phyloP scores from a whole-genome alignment of 2,113 vertebrate species.

The Lycaon pictus region DNA sequence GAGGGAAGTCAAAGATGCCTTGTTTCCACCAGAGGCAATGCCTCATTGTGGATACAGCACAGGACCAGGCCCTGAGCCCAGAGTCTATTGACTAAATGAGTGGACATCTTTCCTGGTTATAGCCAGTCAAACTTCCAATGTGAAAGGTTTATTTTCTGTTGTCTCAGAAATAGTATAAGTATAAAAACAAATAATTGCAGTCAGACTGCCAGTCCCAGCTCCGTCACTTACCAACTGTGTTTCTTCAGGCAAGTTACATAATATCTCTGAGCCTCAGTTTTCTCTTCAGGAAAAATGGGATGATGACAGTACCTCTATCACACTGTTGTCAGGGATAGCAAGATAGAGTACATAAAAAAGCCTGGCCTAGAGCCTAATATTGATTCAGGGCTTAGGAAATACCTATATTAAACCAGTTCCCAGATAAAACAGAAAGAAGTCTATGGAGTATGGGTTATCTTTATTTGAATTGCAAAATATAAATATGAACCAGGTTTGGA shows the following conservation, averaged over 20 bases:
- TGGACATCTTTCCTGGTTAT: neutral
- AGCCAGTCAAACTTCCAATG: neutral
- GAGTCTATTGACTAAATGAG: neutral
- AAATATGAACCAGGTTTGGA: conserved; percentile 77
- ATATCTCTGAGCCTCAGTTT: conserved; percentile 32
- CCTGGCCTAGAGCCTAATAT: neutral
- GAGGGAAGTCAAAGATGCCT: neutral
- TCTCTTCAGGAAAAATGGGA: conserved; percentile 47
- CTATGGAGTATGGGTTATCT: conserved; percentile 61
- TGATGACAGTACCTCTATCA: neutral
- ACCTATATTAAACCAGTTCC: conserved; percentile 21
- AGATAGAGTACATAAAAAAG: neutral
- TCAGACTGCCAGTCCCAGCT: neutral
- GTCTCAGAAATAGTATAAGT: neutral
- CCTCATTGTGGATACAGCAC: neutral
- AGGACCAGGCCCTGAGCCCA: neutral
- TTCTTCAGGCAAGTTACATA: conserved; percentile 7
- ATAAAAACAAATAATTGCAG: conserved; percentile 21
- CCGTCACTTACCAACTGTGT: neutral
- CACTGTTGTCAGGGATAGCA: neutral
- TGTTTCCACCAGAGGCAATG: neutral
- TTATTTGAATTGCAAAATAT: conserved; percentile 79
- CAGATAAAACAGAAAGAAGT: conserved; percentile 22
- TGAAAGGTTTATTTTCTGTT: conserved; percentile 35
- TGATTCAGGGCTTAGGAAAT: conserved; percentile 2